A percentile compares a stretch with the other conserved stretches of the same genome.
Conservation (phyloP, 1,140 invertebrate species). For the Pararge aegeria region DNA sequence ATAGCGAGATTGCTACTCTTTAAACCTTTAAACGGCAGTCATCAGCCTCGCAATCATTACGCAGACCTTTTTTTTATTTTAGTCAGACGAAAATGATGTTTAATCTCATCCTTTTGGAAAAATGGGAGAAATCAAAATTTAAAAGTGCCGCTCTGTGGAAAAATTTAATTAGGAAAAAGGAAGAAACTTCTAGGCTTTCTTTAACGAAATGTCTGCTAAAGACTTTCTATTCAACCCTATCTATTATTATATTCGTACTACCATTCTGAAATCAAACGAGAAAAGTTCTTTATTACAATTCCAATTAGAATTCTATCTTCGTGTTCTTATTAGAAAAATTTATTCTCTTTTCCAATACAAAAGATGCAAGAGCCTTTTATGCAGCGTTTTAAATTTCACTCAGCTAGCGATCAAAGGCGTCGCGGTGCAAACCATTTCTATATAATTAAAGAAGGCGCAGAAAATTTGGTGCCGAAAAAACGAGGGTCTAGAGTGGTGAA, state of each 20-base stretch:
- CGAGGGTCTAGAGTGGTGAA: constrained; percentile 63
- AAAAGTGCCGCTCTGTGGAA: not conserved
- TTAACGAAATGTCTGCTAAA: not conserved
- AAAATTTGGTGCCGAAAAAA: constrained; percentile 72
- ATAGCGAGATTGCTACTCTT: no score
- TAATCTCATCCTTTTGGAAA: no score
- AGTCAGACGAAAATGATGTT: no score
- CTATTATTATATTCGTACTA: not conserved
- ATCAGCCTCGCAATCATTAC: no score
- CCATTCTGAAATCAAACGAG: not conserved
- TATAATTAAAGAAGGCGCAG: constrained; percentile 72
- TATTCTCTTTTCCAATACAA: constrained; percentile 14
- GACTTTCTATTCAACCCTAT: not conserved
- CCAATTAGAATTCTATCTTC: constrained; percentile 14
- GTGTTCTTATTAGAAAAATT: constrained; percentile 14
- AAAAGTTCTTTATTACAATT: constrained; percentile 11
- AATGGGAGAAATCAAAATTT: not conserved
- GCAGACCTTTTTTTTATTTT: no score
- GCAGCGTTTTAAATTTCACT: constrained; percentile 42
- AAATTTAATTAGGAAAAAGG: not conserved
- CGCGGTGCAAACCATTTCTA: constrained; percentile 68
- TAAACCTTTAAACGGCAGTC: no score
- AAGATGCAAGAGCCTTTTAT: constrained; percentile 10
- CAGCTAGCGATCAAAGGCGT: constrained; percentile 37
- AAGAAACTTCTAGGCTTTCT: not conserved